Conservation (phyloP, 2,113 vertebrate genomes). For the Equus przewalskii region DNA sequence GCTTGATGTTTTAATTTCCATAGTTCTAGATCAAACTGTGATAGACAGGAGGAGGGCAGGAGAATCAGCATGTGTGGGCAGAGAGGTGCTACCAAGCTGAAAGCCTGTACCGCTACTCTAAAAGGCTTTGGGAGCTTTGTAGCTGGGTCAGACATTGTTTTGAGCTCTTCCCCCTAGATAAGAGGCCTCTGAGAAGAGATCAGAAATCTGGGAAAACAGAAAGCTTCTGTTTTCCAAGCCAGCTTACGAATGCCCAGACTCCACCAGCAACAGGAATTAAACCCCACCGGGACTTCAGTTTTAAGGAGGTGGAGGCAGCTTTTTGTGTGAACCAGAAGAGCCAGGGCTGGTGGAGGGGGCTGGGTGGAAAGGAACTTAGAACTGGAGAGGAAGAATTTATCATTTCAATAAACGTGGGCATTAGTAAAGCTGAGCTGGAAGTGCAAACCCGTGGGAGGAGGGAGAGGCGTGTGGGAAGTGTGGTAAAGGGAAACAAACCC, state of each 20-base stretch:
- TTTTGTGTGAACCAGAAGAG: not conserved
- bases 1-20: not conserved
- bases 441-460: accelerated
- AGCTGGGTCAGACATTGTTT: not conserved
- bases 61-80: not conserved
- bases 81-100: not conserved
- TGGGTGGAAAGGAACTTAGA: not conserved
- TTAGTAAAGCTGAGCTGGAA: not conserved
- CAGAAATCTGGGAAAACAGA: not conserved
- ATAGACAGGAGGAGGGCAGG: not conserved
- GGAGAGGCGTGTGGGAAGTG: not conserved
- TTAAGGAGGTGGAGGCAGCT: not conserved
- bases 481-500: not conserved
- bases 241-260: not conserved
- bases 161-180: not conserved
- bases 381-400: not conserved
- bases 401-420: not conserved
- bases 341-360: not conserved
- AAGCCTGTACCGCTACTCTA: not conserved
- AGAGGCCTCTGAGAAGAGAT: not conserved
- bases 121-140: not conserved
- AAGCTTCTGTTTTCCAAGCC: not conserved
- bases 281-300: not conserved
- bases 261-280: not conserved
- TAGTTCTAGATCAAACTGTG: not conserved